phyloP scores from a whole-genome alignment of 2,888 invertebrate species.

The Brenthis ino region DNA sequence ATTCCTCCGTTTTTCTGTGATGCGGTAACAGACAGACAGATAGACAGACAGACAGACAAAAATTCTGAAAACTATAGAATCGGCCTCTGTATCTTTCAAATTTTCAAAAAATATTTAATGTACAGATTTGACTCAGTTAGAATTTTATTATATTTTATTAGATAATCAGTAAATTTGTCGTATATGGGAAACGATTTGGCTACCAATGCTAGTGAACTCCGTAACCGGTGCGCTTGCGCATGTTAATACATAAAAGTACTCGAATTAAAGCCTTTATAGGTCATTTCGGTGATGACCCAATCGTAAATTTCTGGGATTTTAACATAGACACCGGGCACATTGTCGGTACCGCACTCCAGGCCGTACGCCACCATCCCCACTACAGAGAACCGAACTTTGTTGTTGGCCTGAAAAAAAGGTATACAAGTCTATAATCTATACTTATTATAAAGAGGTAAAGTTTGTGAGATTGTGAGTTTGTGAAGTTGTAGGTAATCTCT shows the following conservation, averaged over 20 bases:
- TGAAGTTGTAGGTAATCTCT: too few relatives aligned
- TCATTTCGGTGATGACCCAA: slow-evolving; percentile 40
- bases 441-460: too few relatives aligned
- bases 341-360: slow-evolving; percentile 32
- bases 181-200: background rate
- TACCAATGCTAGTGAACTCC: background rate
- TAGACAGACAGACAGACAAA: too few relatives aligned
- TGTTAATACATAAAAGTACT: slow-evolving; percentile 10
- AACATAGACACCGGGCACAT: slow-evolving; percentile 39
- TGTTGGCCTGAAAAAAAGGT: slow-evolving; percentile 16
- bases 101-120: too few relatives aligned
- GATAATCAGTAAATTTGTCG: too few relatives aligned
- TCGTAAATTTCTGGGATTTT: slow-evolving; percentile 35
- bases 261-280: slow-evolving; percentile 16
- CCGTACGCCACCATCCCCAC: slow-evolving; percentile 43
- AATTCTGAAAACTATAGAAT: too few relatives aligned
- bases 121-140: too few relatives aligned
- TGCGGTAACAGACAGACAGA: too few relatives aligned
- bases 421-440: slow-evolving; percentile 12
- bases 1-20: too few relatives aligned
- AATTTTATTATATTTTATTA: too few relatives aligned
- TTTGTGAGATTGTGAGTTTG: too few relatives aligned
- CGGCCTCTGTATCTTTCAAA: too few relatives aligned
- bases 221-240: background rate
- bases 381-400: slow-evolving; percentile 32